Base-by-base conservation (phyloP, 2,888 invertebrate genomes). In the Drosophila meridiana region DNA sequence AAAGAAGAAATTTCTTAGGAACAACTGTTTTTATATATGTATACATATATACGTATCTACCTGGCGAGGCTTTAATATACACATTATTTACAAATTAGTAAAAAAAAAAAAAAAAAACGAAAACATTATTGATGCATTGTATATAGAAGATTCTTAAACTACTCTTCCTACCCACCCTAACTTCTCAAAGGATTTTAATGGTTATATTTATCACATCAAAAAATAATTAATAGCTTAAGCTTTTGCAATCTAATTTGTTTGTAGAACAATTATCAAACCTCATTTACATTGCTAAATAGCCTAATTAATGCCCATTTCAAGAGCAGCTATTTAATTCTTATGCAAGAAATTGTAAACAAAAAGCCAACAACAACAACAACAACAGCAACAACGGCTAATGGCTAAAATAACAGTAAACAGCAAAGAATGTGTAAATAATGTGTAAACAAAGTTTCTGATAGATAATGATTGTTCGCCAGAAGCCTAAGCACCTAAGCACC, bases 321-420 rank as follows among this genome's bases (percentile, higher is more conserved):
- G 13, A 13, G 5, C 30, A 8, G 38, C 14, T 55, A 9, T 40
- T 42, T 30, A 56, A 26, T 42, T 48, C 11, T 5, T 9, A 43
- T 38, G 57, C 68, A 66, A 57, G 36, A 57, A 30, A 36, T 50
- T 4, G 50, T 43, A 42, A 65, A 64, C 40, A 56, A 8, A 14
- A 11, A 13, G 2, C 42, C 28, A 30, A 47, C 62, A 45, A 20
- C 8, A 52, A 20, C 20, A 20, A 30, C 28, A 28, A 32, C 11
- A 52, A n/a, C 50, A 48, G 30, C 7, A 34, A 34, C 52, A 52
- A 6, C 38, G 4, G 4, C 9, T 50, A 34, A 52, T 26, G 53
- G 26, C 38, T 11, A 26, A 66, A 34, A 62, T 52, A 62, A 38
- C 52, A 52, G 50, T 34, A 52, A 56, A 42, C 52, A 52, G 1